phyloP scores from a whole-genome alignment of 1,140 invertebrate species.

The Pristionchus pacificus region DNA sequence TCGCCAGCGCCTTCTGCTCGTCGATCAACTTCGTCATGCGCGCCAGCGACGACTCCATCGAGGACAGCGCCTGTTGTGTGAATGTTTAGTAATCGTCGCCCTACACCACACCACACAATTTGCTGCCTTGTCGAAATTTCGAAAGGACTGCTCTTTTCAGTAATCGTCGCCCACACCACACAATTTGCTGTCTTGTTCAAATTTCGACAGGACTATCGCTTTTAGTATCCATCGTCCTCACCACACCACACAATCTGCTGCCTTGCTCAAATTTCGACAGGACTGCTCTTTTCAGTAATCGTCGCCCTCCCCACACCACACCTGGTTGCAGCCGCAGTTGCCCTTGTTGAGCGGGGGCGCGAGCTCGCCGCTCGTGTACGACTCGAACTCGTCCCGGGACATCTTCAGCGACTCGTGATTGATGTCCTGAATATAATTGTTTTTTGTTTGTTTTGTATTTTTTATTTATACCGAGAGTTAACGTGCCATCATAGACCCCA shows the following conservation, averaged over 20 bases:
- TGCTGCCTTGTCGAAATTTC: too few relatives aligned
- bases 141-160: too few relatives aligned
- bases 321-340: constrained; percentile 69
- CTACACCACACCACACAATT: neutral
- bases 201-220: too few relatives aligned
- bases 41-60: constrained; percentile 50
- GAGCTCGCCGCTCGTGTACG: constrained; percentile 86
- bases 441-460: neutral
- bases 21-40: constrained; percentile 65
- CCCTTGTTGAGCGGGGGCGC: constrained; percentile 64
- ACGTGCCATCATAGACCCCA: too few relatives aligned
- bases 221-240: too few relatives aligned
- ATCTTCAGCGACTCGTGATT: constrained; percentile 88
- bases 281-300: constrained; percentile 66
- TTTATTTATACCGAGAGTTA: too few relatives aligned
- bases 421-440: constrained; percentile 63
- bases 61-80: constrained; percentile 35
- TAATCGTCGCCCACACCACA: too few relatives aligned
- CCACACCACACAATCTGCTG: too few relatives aligned
- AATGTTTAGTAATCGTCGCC: neutral
- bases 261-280: too few relatives aligned
- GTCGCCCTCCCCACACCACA: constrained; percentile 64
- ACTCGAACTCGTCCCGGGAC: constrained; percentile 83
- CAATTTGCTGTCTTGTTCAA: too few relatives aligned
- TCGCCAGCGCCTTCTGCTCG: constrained; percentile 67